Evolutionary conservation across 92 coral and sea anemone genomes (phyloP), one percentile per base, ranked within the genome.

Genomic region (Actinernus sp.): DNA sequence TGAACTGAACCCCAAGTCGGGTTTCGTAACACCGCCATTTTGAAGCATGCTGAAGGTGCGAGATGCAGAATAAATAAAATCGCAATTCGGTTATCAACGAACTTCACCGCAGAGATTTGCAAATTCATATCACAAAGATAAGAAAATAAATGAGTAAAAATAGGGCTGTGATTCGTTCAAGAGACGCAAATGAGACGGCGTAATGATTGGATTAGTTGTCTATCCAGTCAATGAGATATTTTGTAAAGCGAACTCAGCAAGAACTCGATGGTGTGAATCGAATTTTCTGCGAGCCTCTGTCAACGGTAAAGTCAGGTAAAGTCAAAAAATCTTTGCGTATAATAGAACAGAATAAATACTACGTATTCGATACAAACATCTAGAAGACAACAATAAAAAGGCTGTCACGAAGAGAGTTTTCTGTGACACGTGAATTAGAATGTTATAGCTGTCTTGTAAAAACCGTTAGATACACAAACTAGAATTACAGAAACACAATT

Each of bases 391-490:
- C 62, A 73, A 54, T 28, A 23, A 3, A 20, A 5, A 19, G 23
- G 41, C 30, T 20, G 16, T 23, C 28, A 58, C 37, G 65, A 44
- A 29, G 66, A 64, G 43, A 49, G 36, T 49, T 59, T 43, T 71
- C 25, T 60, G 56, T 71, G 76, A 90, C 89, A 85, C 68, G 72
- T 89, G 89, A 79, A 82, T 89, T 68, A 73, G 63, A 50, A 69
- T 88, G 73, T 65, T 69, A 45, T 45, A 90, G 85, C 78, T 74
- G 81, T 32, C 55, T 56, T 51, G 40, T 73, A 67, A 71, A 69
- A 68, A 63, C 87, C 79, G 81, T 86, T 86, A 74, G 65, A 69
- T 83, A 90, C 88, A 90, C 92, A 86, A 71, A 39, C 59, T 48
- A 66, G 58, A 47, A 64, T 65, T 62, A 58, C 30, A 75, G 83